These are phyloP conservation scores for Ryuthela nishihirai DNA, from an alignment of 2,888 invertebrate genomes.

Conservation along the genomic window DNA sequence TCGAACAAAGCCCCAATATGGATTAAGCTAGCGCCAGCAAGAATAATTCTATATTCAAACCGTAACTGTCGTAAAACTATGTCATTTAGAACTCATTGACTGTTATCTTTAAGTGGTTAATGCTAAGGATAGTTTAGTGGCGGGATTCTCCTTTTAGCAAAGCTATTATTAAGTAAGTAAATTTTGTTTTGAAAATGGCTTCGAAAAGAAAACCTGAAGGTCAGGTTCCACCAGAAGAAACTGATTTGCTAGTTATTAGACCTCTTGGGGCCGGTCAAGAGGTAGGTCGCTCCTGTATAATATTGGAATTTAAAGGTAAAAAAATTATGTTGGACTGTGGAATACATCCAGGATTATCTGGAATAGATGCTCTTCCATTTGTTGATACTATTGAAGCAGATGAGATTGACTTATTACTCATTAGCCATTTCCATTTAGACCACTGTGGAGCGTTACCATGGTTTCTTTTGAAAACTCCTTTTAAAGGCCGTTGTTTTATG, in stretches of 20 bases:
- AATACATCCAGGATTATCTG: conserved; percentile 87
- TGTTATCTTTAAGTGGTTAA: no score
- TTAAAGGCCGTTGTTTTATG: conserved; percentile 98
- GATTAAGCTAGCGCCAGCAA: no score
- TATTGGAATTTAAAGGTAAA: conserved; percentile 98
- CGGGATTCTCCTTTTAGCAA: no score
- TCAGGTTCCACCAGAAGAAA: conserved; percentile 36
- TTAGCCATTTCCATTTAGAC: conserved; percentile 88
- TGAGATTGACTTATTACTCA: conserved; percentile 82
- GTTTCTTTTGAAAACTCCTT: conserved; percentile 95
- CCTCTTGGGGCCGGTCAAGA: conserved; percentile 91
- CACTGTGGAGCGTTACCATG: conserved; percentile 97
- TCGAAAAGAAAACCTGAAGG: conserved; percentile 25
- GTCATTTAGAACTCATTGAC: no score
- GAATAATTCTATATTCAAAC: no score
- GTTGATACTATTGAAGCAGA: conserved; percentile 97
- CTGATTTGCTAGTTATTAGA: conserved; percentile 41
- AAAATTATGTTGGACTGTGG: conserved; percentile 99
- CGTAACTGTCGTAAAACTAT: no score
- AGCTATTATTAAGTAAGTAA: no score
- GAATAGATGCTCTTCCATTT: conserved; percentile 96
- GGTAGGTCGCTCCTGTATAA: conserved; percentile 97
- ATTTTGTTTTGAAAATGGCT: no score
- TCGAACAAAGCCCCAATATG: no score
- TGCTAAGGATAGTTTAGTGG: no score